Evolutionary conservation across 1,140 invertebrate genomes (phyloP), one percentile per base, ranked within the genome.

Genomic region (Chelonus insularis): DNA sequence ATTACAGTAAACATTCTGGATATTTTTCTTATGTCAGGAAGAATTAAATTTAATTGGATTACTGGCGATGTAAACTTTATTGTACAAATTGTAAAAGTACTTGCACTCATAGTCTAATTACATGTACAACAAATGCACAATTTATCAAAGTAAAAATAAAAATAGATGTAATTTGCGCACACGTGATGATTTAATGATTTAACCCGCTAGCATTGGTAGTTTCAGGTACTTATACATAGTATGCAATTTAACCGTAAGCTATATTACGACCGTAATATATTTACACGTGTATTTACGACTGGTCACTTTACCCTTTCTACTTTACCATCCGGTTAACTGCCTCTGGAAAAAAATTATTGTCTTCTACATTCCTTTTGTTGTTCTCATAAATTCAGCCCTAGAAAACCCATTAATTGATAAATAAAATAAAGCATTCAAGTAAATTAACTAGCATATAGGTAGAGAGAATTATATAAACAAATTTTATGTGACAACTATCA

Each of bases 241-340:
- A 54, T 50, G 71, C 67, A 72, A 72, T 70, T 77, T 78, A 76
- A 73, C 72, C 72, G 63, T 72, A 62, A 23, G 63, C 68, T 52
- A 62, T 62, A 69, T 76, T 75, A 75, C 72, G 67, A 69, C 76
- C 66, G 73, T 69, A 72, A 75, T 78, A 78, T 76, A 78, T 78
- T 78, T 78, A 74, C 73, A 75, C 74, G 76, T 73, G 68, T 76
- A 78, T 78, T 78, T 76, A 78, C 67, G 76, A 72, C 67, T 62
- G 60, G 62, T 71, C 72, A 73, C 66, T 66, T 71, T 70, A 64
- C 65, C 65, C 63, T 64, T 60, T 62, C 34, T 21, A 37, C 12
- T 18, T 21, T 21, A 29, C 37, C 34, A n/a, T 32, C n/a, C n/a
- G n/a, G n/a, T 14, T 54, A 58, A 41, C 60, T 25, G 23, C 43